These are phyloP conservation scores for Dynastes hyllus DNA, from an alignment of 2,888 invertebrate species.

Conservation along the genomic window DNA sequence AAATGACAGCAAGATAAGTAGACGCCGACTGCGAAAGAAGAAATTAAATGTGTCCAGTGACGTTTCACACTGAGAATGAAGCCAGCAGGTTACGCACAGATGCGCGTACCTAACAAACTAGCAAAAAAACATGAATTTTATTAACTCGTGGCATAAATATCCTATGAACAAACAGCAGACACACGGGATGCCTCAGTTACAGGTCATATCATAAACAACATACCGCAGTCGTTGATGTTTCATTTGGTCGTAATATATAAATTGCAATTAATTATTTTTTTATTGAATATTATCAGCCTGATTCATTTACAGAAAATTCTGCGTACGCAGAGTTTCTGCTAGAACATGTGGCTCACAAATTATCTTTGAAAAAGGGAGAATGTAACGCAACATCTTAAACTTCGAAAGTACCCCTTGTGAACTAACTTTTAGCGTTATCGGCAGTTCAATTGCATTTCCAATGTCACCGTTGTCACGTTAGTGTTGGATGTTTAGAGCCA, in stretches of 20 bases:
- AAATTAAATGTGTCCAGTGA: conserved; percentile 45
- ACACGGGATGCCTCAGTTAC: conserved; percentile 42
- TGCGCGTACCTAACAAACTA: conserved; percentile 51
- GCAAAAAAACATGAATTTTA: conserved; percentile 52
- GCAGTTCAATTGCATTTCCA: too few relatives aligned
- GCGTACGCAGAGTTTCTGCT: too few relatives aligned
- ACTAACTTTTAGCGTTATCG: too few relatives aligned
- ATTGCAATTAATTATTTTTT: too few relatives aligned
- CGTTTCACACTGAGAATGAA: conserved; percentile 43
- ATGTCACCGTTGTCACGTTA: too few relatives aligned
- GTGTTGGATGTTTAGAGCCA: too few relatives aligned
- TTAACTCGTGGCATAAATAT: conserved; percentile 50
- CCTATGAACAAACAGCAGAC: conserved; percentile 25
- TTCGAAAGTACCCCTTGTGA: too few relatives aligned
- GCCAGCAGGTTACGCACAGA: conserved; percentile 54
- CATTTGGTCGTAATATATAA: conserved; percentile 3
- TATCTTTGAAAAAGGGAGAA: too few relatives aligned
- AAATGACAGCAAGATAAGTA: conserved; percentile 44
- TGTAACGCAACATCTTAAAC: too few relatives aligned
- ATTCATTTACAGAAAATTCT: too few relatives aligned
- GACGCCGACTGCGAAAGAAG: conserved; percentile 43
- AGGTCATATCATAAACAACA: conserved; percentile 38
- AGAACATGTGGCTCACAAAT: too few relatives aligned
- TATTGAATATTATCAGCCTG: too few relatives aligned
- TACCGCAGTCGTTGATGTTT: conserved; percentile 9